Evolutionary conservation across 2,113 vertebrate species (phyloP), one percentile per base, ranked within the genome.

Genomic region (Heptranchias perlo): DNA sequence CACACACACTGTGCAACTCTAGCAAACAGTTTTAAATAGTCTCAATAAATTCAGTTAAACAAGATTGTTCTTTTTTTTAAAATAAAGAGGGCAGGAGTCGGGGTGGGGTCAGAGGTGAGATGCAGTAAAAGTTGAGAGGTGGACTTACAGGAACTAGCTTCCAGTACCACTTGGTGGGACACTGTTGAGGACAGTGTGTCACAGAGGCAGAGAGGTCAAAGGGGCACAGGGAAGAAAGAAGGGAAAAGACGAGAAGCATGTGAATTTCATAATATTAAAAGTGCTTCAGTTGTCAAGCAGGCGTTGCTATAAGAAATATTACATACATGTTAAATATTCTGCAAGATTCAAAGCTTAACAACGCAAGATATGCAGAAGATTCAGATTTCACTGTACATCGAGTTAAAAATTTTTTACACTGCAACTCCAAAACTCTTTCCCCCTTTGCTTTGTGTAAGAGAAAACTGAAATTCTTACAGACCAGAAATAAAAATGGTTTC

Each of bases 71-170:
- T 8, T 64, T 62, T 39, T n/a, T 62, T 7, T 0, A 96, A 96
- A 7, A 35, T 44, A 73, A 58, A 86, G 54, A 64, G 65, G 96
- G 96, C 96, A 89, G 86, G 78, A 96, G 91, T 89, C 76, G 23
- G 44, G 52, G 47, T 13, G 89, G 35, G 35, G 67, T 47, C 62
- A 69, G 69, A 44, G 73, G 65, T 18, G 65, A 96, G 96, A 93
- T 61, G 73, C 54, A 96, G 95, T 52, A 95, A 35, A 93, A 62
- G 89, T 93, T 93, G 54, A 93, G 89, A 92, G 89, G 89, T 23
- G 58, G 89, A 98, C 98, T 98, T 98, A 98, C 98, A 97, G 98
- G 98, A 97, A 98, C 98, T 97, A 98, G 97, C 96, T 98, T 98
- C 98, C 97, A 98, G 96, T 98, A 98, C 98, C 98, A 98, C 97